Base-by-base conservation (phyloP, 2,888 invertebrate genomes). In the Frankliniella fusca region DNA sequence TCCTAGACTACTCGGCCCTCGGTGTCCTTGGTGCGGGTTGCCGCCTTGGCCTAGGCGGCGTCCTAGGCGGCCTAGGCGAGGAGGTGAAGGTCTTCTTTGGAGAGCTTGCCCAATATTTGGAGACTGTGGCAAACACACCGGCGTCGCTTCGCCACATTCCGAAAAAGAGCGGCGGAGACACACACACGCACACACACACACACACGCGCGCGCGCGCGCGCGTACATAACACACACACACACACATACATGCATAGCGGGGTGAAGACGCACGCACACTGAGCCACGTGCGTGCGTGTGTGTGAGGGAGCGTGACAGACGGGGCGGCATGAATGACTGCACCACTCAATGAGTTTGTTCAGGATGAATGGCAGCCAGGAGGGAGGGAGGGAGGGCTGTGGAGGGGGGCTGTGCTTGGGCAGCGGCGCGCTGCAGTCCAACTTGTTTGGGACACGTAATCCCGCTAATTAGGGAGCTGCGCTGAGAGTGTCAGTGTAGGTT, bases 81-180 rank as follows among this genome's bases (percentile, higher is more conserved):
- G 70, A 20, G n/a, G 20, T 70, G 70, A 23, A 23, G 70, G 23
- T 70, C 38, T 38, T 54, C 54, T 54, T 12, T 18, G n/a, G 23
- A 70, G 70, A 70, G 70, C 70, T 70, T 7, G 70, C n/a, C 70
- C 23, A 70, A 70, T 70, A 70, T 70, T 70, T 70, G 70, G n/a
- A 23, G 70, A 70, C 70, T 23, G 70, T 23, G 70, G 70, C 70
- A 70, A 70, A 70, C 70, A 38, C 38, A 70, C 70, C n/a, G 70
- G 23, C 70, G 70, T 54, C 54, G 23, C 70, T 20, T 54, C 54
- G 54, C 54, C 54, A 54, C 70, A 70, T 70, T 70, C 70, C 70
- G n/a, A 23, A 70, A 70, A 70, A 70, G 70, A 54, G 70, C 70
- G 23, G 11, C n/a, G 23, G 11, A 70, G n/a, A 70, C 70, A 70